Evolutionary conservation across 2,888 invertebrate genomes (phyloP), one percentile per base, ranked within the genome.

Genomic region (Anaspis maculata): DNA sequence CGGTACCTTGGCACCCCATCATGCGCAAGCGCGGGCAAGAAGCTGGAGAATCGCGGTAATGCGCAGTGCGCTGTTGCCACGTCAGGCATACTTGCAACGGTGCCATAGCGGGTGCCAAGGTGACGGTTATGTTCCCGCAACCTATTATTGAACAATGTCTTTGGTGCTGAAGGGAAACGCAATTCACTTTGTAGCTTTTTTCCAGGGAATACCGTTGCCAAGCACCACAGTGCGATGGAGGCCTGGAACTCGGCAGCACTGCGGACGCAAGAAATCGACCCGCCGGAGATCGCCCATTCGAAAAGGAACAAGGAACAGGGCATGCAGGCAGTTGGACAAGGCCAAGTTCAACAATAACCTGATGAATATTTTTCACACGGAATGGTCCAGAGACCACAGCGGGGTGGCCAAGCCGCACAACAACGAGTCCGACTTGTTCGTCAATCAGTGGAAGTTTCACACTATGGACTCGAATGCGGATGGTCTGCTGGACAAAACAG

Each of bases 381-480:
- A 94, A 64, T 86, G 26, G 70, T 67, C 26, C 46, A 54, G 37
- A 51, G 55, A 3, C 48, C 57, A n/a, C 39, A 61, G 2, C 38
- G 61, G 2, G 48, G 57, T 25, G 64, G 68, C 31, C 41, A 38
- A n/a, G 26, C 45, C 43, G 27, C 49, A 49, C 2, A 47, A 45
- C 29, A 54, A 57, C 15, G 60, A 62, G 11, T 55, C 54, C 7
- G 74, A 77, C 14, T 62, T 67, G 11, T 55, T 62, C 9, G 83
- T 90, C 0, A 70, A 90, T 9, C 80, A 83, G 44, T 96, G 95
- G 95, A 94, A 95, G 66, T 96, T 95, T 62, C 68, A 73, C 13
- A 76, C 79, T 41, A 71, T 95, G 52, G 95, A 96, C 65, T 69
- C 70, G 41, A 84, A 95, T 64, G 71, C 72, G 27, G 88, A 91